Conservation (phyloP, 2,797 vertebrate genomes). For the Delichon dasypus region DNA sequence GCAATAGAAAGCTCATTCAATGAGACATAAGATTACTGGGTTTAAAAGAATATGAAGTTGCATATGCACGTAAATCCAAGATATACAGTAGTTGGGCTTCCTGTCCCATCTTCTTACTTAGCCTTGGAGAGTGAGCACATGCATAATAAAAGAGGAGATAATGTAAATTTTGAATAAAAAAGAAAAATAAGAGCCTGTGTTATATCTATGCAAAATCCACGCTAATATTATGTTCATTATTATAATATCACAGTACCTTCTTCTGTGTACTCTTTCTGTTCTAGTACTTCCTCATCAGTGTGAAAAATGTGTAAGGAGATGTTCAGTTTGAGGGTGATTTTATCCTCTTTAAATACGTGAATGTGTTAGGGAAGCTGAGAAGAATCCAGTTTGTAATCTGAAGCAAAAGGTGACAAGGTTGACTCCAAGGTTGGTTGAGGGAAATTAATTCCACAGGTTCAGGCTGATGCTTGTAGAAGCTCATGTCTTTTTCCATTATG, state of each 20-base stretch:
- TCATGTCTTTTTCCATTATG: constrained; percentile 7
- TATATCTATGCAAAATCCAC: background rate
- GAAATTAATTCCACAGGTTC: background rate
- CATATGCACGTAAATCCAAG: background rate
- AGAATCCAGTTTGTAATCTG: background rate
- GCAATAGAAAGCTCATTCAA: background rate
- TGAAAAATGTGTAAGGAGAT: background rate
- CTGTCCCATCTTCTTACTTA: background rate
- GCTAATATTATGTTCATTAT: background rate
- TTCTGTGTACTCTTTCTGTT: background rate
- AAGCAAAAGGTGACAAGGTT: background rate
- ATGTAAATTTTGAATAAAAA: background rate
- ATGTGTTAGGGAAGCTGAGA: background rate
- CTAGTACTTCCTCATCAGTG: background rate
- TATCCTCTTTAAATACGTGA: background rate
- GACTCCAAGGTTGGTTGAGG: background rate
- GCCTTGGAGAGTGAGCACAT: background rate
- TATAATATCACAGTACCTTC: background rate
- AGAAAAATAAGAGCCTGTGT: background rate
- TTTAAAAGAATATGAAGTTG: background rate
- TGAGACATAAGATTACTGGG: background rate
- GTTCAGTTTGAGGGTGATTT: background rate
- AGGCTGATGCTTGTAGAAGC: background rate
- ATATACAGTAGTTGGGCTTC: background rate
- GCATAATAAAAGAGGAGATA: background rate